These are phyloP conservation scores for Phymastichus coffea DNA, from an alignment of 1,140 invertebrate species.

Conservation along the genomic window DNA sequence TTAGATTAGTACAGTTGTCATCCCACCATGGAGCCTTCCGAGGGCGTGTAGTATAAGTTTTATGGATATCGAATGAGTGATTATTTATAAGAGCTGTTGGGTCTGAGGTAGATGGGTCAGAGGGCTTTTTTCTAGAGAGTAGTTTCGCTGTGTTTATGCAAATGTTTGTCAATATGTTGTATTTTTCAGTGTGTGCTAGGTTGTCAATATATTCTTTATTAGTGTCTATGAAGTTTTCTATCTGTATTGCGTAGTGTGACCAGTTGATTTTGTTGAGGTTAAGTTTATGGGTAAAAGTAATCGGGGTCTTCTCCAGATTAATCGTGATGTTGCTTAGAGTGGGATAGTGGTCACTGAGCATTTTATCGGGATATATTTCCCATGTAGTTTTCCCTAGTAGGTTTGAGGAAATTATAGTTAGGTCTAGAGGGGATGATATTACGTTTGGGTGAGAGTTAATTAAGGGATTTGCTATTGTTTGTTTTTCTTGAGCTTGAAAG, in stretches of 20 bases:
- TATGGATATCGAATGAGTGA: not conserved
- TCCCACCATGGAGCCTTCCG: not conserved
- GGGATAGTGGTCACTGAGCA: conserved; percentile 1
- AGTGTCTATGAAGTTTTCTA: not conserved
- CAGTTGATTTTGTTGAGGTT: not conserved
- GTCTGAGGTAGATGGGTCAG: not conserved
- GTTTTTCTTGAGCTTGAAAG: not conserved
- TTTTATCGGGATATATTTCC: not conserved
- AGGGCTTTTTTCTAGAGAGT: no score
- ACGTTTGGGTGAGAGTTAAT: not conserved
- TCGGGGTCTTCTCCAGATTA: not conserved
- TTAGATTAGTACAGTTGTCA: not conserved
- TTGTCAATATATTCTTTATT: not conserved
- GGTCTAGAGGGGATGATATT: not conserved
- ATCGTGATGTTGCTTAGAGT: not conserved
- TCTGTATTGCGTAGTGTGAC: not conserved
- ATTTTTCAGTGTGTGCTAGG: not conserved
- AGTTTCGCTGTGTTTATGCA: not conserved
- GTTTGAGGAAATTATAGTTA: not conserved
- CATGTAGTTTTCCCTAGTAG: not conserved
- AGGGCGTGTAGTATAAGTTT: not conserved
- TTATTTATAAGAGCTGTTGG: not conserved
- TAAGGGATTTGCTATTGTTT: no score
- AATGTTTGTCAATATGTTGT: not conserved
- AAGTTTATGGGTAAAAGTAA: not conserved